A percentile compares a stretch with the other conserved stretches of the same genome.
Conservation (phyloP, 1,140 invertebrate genomes). For the Macrobrachium nipponense region DNA sequence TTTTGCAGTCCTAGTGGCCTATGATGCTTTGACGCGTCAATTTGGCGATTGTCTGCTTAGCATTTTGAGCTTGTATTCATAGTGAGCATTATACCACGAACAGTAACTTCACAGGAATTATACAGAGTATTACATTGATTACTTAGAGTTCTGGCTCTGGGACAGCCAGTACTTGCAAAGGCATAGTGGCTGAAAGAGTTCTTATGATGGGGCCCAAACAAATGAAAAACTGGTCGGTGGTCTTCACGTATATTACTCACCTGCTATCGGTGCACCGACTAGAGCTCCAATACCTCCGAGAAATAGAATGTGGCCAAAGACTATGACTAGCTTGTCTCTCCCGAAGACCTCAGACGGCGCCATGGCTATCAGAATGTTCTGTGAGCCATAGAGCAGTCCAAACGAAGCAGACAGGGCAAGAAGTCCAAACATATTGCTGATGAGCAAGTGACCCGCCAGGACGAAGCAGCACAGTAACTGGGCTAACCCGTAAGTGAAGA, state of each 20-base stretch:
- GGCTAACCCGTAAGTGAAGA: constrained; percentile 14
- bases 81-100: too few relatives aligned
- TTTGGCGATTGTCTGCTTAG: too few relatives aligned
- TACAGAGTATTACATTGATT: too few relatives aligned
- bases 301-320: constrained; percentile 54
- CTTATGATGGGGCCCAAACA: neutral
- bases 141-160: too few relatives aligned
- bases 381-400: constrained; percentile 30
- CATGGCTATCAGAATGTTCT: constrained; percentile 46
- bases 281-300: constrained; percentile 43
- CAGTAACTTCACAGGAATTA: too few relatives aligned
- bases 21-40: too few relatives aligned
- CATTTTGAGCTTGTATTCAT: too few relatives aligned
- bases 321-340: constrained; percentile 33
- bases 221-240: too few relatives aligned
- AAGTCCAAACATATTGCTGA: constrained; percentile 14
- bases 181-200: neutral
- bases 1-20: too few relatives aligned
- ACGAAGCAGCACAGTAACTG: constrained; percentile 26
- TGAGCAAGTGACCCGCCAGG: constrained; percentile 15
- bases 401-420: constrained; percentile 21
- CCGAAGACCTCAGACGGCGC: constrained; percentile 41
- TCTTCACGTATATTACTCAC: constrained; percentile 7
- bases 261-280: constrained; percentile 42
- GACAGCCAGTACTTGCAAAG: too few relatives aligned